Evolutionary conservation across 2,888 invertebrate genomes (phyloP), one percentile per base, ranked within the genome.

Genomic region (Mycalesis mineus): DNA sequence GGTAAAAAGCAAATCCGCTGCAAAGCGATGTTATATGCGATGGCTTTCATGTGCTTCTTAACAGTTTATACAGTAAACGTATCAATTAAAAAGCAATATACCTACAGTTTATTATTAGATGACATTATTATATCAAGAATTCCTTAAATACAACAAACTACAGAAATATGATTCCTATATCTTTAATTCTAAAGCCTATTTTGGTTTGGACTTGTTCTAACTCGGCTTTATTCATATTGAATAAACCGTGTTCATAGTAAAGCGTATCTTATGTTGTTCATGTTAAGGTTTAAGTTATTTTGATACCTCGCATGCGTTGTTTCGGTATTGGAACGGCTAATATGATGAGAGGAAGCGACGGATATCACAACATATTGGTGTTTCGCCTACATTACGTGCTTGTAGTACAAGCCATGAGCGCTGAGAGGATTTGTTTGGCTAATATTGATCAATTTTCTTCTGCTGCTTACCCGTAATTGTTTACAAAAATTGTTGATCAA

Each of bases 281-380:
- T 31, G 28, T 37, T 37, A 37, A 49, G 28, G 65, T 50, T 58
- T 22, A 48, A 15, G 45, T 66, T 66, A 9, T 51, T 2, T n/a
- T 48, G 48, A 2, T 28, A 28, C 4, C 14, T 15, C 2, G 1
- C n/a, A 8, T 33, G 31, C 33, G 9, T 33, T 47, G 47, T 47
- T 47, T 47, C 47, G 15, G 15, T 33, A 33, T 15, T 29, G 29
- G 31, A 13, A 36, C 50, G 44, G 41, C 36, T 54, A 53, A 62
- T 68, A 67, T 74, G 73, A 74, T 73, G 74, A 71, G 72, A 73
- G 75, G 73, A 71, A 73, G 70, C 69, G 63, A 68, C 68, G 72
- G 72, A 75, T 77, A 76, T 75, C 74, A 68, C 73, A 74, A 76
- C 78, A 78, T 82, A 81, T 84, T 80, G 80, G 75, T 71, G 72